Evolutionary conservation across 2,888 invertebrate species (phyloP).

Genomic region (Mythimna ferrago): DNA sequence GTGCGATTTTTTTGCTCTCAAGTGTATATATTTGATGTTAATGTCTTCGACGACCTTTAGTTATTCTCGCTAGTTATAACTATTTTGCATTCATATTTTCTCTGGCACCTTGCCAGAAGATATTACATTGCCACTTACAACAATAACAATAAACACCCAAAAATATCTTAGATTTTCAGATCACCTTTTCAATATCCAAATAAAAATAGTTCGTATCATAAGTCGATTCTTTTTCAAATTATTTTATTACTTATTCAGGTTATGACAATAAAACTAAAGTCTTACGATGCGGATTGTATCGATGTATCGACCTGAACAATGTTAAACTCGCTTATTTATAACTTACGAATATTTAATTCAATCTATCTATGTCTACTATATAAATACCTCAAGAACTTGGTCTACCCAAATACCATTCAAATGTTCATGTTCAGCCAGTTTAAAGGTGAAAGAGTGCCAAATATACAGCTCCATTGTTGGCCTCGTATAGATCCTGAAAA

Average conservation of each 20-base stretch:
- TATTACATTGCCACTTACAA: background rate
- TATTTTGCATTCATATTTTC: background rate
- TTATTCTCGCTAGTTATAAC: background rate
- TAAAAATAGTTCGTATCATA: conserved; percentile 29
- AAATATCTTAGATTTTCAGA: conserved; percentile 22
- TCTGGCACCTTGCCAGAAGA: background rate
- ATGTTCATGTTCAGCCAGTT: too few species aligned
- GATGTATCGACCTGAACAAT: conserved; percentile 7
- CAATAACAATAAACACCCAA: background rate
- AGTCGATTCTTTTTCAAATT: background rate
- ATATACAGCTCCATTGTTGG: too few species aligned
- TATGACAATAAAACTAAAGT: conserved; percentile 26
- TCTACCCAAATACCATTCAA: too few species aligned
- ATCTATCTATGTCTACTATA: too few species aligned
- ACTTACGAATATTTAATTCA: conserved; percentile 2
- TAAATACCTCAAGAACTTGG: too few species aligned
- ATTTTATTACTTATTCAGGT: conserved; percentile 33
- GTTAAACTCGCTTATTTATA: conserved; percentile 24
- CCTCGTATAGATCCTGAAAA: too few species aligned
- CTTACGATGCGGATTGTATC: conserved; percentile 27
- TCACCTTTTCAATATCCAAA: conserved; percentile 7
- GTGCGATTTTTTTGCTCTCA: too few species aligned
- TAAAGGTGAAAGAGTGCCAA: too few species aligned
- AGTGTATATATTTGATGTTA: too few species aligned
- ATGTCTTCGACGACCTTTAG: background rate